These are phyloP conservation scores for Apotomis betuletana DNA, from an alignment of 2,888 invertebrate genomes.

Conservation along the genomic window DNA sequence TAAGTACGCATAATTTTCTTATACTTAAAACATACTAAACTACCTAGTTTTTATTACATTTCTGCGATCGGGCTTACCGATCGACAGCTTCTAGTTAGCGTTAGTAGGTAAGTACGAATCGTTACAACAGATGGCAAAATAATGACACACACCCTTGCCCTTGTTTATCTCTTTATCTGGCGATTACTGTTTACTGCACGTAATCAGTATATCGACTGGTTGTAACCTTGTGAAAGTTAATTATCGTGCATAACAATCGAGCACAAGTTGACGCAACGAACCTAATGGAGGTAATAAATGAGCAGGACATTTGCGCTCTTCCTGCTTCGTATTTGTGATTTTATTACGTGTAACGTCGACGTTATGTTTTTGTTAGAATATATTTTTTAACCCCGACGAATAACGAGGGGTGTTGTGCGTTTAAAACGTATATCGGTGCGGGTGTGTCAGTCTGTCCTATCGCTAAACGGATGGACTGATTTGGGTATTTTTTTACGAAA, in stretches of 20 bases:
- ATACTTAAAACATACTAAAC: neutral
- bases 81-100: neutral
- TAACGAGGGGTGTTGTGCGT: too few relatives aligned
- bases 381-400: too few relatives aligned
- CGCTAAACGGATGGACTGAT: too few relatives aligned
- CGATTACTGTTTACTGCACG: slow-evolving; percentile 16
- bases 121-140: slow-evolving; percentile 6
- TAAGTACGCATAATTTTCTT: too few relatives aligned
- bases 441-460: too few relatives aligned
- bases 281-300: slow-evolving; percentile 8
- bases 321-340: neutral
- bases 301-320: neutral
- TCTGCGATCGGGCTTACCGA: neutral
- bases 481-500: too few relatives aligned
- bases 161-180: slow-evolving; percentile 24
- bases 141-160: slow-evolving; percentile 17
- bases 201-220: slow-evolving; percentile 25
- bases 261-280: slow-evolving; percentile 7
- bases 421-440: too few relatives aligned
- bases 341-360: too few relatives aligned
- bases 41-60: too few relatives aligned
- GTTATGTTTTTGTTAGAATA: too few relatives aligned
- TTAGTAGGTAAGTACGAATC: neutral
- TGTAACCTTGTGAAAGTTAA: slow-evolving; percentile 37
- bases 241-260: slow-evolving; percentile 22